These are phyloP conservation scores for Archocentrus centrarchus DNA, from an alignment of 2,113 vertebrate species.

Conservation along the genomic window DNA sequence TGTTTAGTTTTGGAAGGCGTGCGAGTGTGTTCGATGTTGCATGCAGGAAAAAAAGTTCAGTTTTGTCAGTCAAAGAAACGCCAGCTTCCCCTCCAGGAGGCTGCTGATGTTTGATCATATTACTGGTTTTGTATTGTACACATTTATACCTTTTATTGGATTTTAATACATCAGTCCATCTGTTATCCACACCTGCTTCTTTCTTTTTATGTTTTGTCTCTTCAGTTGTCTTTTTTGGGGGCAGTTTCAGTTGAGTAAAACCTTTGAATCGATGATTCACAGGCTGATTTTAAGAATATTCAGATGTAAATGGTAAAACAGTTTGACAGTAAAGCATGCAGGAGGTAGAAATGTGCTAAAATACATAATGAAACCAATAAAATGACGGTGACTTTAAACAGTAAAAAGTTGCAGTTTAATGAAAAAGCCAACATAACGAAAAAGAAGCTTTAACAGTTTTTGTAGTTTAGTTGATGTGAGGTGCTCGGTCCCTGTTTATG, in stretches of 20 bases:
- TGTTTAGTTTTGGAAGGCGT: not conserved
- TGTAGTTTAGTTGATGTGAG: too few relatives aligned
- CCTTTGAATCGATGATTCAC: not conserved
- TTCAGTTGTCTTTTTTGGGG: not conserved
- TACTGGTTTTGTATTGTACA: constrained; percentile 35
- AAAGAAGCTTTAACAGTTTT: not conserved
- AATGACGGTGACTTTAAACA: not conserved
- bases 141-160: constrained; percentile 26
- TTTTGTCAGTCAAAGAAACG: constrained; percentile 4
- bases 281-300: not conserved
- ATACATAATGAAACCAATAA: not conserved
- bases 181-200: not conserved
- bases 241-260: not conserved
- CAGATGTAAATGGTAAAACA: not conserved
- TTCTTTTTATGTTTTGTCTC: not conserved
- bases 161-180: constrained; percentile 39
- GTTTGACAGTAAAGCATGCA: not conserved
- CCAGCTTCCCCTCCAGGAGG: not conserved
- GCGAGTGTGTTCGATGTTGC: constrained; percentile 41
- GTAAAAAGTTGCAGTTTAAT: not conserved
- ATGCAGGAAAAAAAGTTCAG: constrained; percentile 36
- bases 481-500: not conserved
- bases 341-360: not conserved
- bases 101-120: not conserved
- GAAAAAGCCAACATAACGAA: not conserved